phyloP scores from a whole-genome alignment of 2,888 invertebrate genomes.

The Macrophya alboannulata region DNA sequence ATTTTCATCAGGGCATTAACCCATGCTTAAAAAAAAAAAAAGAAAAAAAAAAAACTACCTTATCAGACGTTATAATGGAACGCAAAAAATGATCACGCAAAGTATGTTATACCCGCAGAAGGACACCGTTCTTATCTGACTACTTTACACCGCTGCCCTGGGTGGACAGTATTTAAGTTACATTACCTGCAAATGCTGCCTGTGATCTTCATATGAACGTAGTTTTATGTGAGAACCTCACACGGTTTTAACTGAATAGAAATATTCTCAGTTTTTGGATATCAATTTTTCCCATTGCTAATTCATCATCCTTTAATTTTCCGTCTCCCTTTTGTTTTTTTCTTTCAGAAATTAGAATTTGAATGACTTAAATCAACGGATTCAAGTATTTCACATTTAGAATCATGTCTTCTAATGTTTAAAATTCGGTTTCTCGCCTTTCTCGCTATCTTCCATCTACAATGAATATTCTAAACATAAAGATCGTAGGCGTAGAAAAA shows the following conservation, averaged over 20 bases:
- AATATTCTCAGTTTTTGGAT: not conserved
- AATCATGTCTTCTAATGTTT: not conserved
- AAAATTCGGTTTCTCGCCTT: not conserved
- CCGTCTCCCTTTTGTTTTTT: not conserved
- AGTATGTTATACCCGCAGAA: slow-evolving; percentile 11
- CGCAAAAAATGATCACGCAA: slow-evolving; percentile 24
- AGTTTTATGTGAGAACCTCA: not conserved
- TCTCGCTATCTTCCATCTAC: not conserved
- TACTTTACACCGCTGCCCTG: slow-evolving; percentile 20
- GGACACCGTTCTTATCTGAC: slow-evolving; percentile 42
- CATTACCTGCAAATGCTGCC: not conserved
- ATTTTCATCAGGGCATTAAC: slow-evolving; percentile 13
- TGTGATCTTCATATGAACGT: not conserved
- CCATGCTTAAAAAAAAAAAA: not conserved
- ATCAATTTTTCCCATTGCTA: not conserved
- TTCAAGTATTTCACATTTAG: not conserved
- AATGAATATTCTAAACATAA: not conserved
- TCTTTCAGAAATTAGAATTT: not conserved
- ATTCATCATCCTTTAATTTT: not conserved
- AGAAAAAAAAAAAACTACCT: not conserved
- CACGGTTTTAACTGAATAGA: not conserved
- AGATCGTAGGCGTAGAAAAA: not conserved
- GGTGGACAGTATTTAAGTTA: not conserved
- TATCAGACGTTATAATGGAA: not conserved
- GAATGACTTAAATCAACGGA: not conserved